These are phyloP conservation scores for Hylaea fasciaria DNA, from an alignment of 2,888 invertebrate genomes.

Conservation along the genomic window DNA sequence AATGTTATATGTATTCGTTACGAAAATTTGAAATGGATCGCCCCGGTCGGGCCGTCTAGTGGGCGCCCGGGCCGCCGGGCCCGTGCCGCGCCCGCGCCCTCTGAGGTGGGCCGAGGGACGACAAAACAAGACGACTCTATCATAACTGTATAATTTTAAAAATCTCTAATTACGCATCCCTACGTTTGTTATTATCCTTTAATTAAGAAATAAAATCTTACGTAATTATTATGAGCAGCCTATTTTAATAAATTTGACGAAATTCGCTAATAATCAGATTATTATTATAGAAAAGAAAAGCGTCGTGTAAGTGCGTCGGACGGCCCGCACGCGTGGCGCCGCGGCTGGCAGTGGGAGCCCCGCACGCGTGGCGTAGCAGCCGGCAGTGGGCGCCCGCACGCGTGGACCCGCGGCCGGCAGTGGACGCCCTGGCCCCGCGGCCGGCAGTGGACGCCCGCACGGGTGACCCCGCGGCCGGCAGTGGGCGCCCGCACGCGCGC, in stretches of 20 bases:
- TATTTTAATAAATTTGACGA: constrained; percentile 83
- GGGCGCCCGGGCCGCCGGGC: constrained; percentile 24
- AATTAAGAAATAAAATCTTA: constrained; percentile 85
- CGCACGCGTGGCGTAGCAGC: constrained; percentile 35
- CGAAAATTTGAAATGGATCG: constrained; percentile 77
- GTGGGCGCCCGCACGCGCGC: constrained; percentile 40
- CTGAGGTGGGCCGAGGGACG: constrained; percentile 62
- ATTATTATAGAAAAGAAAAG: constrained; percentile 79
- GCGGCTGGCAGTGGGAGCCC: constrained; percentile 29
- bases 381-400: constrained; percentile 32
- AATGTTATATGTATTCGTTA: constrained; percentile 85
- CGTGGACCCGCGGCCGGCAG: constrained; percentile 35
- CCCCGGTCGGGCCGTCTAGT: constrained; percentile 60
- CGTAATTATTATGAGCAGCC: constrained; percentile 83
- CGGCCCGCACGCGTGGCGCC: constrained; percentile 27
- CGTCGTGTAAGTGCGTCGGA: constrained; percentile 59
- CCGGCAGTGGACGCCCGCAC: background rate
- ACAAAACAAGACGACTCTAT: constrained; percentile 78
- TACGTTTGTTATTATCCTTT: constrained; percentile 85
- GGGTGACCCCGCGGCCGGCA: constrained; percentile 22
- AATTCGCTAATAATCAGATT: constrained; percentile 81
- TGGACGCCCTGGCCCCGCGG: constrained; percentile 21
- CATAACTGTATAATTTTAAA: constrained; percentile 85
- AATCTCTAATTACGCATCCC: constrained; percentile 84
- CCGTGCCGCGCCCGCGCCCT: constrained; percentile 39